These are phyloP conservation scores for Dasyornis broadbenti DNA, from an alignment of 2,113 vertebrate genomes.

Conservation along the genomic window DNA sequence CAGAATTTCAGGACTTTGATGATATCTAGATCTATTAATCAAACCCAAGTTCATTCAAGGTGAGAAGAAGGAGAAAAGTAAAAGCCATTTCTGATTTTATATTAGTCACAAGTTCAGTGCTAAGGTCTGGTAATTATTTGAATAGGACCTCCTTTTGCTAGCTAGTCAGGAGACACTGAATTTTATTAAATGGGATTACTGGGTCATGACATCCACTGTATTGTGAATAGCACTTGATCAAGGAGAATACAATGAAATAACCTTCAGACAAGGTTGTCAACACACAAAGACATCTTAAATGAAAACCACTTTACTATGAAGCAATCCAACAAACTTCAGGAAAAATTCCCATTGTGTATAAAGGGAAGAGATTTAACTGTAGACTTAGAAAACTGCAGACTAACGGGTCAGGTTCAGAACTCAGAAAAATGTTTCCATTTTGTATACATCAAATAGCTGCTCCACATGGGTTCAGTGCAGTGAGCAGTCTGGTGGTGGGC, in stretches of 20 bases:
- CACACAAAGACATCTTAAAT: not conserved
- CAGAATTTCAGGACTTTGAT: not conserved
- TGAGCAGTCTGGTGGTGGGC: not conserved
- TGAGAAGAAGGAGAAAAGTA: constrained; percentile 6
- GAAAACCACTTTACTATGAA: not conserved
- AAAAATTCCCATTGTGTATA: not conserved
- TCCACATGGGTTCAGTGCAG: not conserved
- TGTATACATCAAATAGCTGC: not conserved
- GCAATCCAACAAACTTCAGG: not conserved
- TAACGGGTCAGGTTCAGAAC: not conserved
- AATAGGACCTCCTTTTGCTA: not conserved
- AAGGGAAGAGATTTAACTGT: not conserved
- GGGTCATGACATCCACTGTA: not conserved
- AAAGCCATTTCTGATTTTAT: constrained; percentile 33
- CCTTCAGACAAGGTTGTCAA: constrained; percentile 44
- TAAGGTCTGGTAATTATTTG: constrained; percentile 44
- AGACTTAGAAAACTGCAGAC: not conserved
- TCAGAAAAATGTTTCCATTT: not conserved
- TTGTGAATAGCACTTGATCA: not conserved
- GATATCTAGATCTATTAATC: constrained; percentile 32
- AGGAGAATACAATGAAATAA: constrained; percentile 7
- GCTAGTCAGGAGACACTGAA: not conserved
- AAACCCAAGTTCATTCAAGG: constrained; percentile 2
- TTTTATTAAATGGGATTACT: constrained; percentile 34
- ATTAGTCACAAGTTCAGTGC: constrained; percentile 10